phyloP scores from a whole-genome alignment of 2,113 vertebrate genomes.

The Phalacrocorax carbo region DNA sequence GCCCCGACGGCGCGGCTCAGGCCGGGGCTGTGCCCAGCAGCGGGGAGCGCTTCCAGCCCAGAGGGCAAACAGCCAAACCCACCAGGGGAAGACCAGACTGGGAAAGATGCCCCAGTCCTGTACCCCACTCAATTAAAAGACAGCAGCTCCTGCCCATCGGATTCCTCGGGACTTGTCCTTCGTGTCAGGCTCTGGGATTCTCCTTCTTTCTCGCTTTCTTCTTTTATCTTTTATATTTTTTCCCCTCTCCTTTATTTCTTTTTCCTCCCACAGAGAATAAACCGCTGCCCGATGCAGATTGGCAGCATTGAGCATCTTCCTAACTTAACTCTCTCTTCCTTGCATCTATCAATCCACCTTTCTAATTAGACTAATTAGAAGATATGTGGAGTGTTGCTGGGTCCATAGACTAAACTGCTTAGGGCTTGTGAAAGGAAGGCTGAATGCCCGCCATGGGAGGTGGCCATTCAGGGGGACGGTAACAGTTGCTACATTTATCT shows the following conservation, averaged over 20 bases:
- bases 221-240: no score
- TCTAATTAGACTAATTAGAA: conserved; percentile 84
- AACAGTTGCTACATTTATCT: conserved; percentile 89
- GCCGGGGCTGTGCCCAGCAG: accelerated
- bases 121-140: not conserved
- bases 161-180: not conserved
- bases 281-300: not conserved
- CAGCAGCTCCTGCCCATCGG: not conserved
- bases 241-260: not conserved
- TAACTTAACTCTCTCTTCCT: conserved; percentile 51
- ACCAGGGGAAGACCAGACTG: not conserved
- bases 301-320: conserved; percentile 67
- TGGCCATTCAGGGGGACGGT: conserved; percentile 74
- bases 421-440: conserved; percentile 72
- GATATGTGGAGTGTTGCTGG: conserved; percentile 65
- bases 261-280: conserved; percentile 37
- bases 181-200: not conserved
- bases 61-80: not conserved
- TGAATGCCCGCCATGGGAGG: conserved; percentile 88
- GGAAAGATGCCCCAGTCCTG: not conserved
- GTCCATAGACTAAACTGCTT: conserved; percentile 63
- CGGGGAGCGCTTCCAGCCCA: accelerated
- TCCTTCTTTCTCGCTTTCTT: not conserved
- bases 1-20: accelerated
- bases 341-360: conserved; percentile 69